Evolutionary conservation across 1,140 invertebrate genomes (phyloP).

Genomic region (Metopolophium dirhodum): DNA sequence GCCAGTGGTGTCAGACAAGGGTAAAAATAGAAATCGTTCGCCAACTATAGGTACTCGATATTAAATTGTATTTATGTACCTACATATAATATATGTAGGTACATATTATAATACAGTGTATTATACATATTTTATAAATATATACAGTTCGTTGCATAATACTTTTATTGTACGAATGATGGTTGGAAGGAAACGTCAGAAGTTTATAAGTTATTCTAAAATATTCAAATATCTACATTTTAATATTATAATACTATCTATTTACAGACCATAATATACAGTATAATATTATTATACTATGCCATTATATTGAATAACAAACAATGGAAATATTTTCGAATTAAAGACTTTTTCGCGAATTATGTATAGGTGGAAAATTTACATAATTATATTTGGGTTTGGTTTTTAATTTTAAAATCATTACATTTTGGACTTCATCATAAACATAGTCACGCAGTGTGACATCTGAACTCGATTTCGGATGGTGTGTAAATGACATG

Average conservation of each 20-base stretch:
- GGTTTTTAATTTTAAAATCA: too few relatives aligned
- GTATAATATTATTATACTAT: not conserved
- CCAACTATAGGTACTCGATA: not conserved
- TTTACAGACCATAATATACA: not conserved
- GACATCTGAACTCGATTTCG: too few relatives aligned
- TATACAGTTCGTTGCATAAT: not conserved
- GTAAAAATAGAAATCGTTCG: not conserved
- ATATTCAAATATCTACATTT: not conserved
- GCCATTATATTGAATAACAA: not conserved
- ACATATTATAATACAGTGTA: too few relatives aligned
- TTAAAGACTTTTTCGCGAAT: too few relatives aligned
- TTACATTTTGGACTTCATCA: too few relatives aligned
- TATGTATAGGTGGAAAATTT: too few relatives aligned
- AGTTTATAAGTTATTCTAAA: not conserved
- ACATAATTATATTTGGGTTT: too few relatives aligned
- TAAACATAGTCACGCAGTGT: too few relatives aligned
- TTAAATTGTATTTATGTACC: not conserved
- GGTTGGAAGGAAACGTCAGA: not conserved
- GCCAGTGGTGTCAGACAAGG: not conserved
- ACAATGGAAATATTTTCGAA: not conserved
- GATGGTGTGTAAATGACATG: too few relatives aligned
- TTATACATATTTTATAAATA: too few relatives aligned
- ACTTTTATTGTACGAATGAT: not conserved
- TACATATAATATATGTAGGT: too few relatives aligned
- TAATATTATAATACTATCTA: not conserved